phyloP scores from a whole-genome alignment of 2,888 invertebrate genomes.

The Blera fallax region DNA sequence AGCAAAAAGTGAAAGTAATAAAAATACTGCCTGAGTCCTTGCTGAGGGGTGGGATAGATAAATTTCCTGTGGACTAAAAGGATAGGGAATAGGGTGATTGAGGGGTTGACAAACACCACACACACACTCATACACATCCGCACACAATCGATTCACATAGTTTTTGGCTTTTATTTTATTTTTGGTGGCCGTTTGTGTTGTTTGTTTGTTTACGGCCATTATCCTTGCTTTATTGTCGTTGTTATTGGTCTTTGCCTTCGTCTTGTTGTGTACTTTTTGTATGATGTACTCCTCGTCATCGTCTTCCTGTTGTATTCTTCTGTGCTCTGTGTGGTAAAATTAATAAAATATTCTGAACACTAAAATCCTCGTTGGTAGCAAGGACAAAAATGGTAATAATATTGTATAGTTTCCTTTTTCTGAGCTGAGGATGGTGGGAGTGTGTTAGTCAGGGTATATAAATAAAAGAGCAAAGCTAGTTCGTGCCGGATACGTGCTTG shows the following conservation, averaged over 20 bases:
- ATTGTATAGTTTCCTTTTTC: conserved; percentile 13
- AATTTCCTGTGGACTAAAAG: conserved; percentile 41
- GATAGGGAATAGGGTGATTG: conserved; percentile 23
- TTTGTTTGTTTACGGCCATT: conserved; percentile 71
- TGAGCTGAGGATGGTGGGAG: background rate
- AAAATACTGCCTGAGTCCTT: conserved; percentile 41
- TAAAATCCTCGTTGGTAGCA: conserved; percentile 30
- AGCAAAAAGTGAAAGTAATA: conserved; percentile 71
- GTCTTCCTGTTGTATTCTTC: conserved; percentile 15
- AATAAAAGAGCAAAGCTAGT: conserved; percentile 27
- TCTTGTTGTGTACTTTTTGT: background rate
- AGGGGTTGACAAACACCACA: conserved; percentile 28
- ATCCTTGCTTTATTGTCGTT: conserved; percentile 67
- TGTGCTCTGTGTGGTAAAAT: conserved; percentile 43
- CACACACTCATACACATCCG: too few relatives aligned
- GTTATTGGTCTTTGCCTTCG: background rate
- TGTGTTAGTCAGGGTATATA: background rate
- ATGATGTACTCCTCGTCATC: conserved; percentile 23
- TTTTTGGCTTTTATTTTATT: conserved; percentile 46
- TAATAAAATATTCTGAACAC: conserved; percentile 65
- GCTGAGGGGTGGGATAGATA: conserved; percentile 30
- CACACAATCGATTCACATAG: conserved; percentile 62
- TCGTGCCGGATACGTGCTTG: conserved; percentile 36
- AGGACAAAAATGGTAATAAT: conserved; percentile 52
- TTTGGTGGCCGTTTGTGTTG: conserved; percentile 44